Evolutionary conservation across 2,888 invertebrate species (phyloP).

Genomic region (Scaptomyza polygonia): DNA sequence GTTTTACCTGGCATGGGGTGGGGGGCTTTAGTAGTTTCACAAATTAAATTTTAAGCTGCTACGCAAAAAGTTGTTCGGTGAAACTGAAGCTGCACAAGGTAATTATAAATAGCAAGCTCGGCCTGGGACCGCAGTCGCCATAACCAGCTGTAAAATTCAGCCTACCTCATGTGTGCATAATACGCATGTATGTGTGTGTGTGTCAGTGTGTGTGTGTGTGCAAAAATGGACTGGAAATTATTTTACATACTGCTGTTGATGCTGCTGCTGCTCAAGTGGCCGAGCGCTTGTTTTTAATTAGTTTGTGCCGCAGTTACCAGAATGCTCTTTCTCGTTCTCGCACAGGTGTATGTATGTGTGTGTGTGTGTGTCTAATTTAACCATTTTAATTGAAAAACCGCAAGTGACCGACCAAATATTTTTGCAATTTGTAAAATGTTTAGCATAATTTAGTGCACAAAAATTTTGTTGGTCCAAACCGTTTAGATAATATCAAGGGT

Average conservation of each 20-base stretch:
- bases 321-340: constrained; percentile 20
- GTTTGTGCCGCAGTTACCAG: constrained; percentile 66
- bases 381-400: constrained; percentile 73
- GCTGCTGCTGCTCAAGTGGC: constrained; percentile 62
- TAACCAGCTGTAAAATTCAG: constrained; percentile 21
- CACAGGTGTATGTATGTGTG: constrained; percentile 3
- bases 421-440: constrained; percentile 53
- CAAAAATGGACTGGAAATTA: constrained; percentile 45
- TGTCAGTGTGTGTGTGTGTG: constrained; percentile 7
- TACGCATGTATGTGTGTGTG: constrained; percentile 1
- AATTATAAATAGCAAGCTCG: constrained; percentile 70
- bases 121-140: constrained; percentile 51
- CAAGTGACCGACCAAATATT: constrained; percentile 57
- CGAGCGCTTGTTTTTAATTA: constrained; percentile 70
- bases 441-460: constrained; percentile 51
- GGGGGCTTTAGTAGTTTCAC: constrained; percentile 4
- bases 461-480: constrained; percentile 11
- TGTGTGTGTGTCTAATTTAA: constrained; percentile 40
- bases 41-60: constrained; percentile 48
- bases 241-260: constrained; percentile 56
- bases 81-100: constrained; percentile 56
- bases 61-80: constrained; percentile 48
- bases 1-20: too few species aligned
- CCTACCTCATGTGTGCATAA: constrained; percentile 11
- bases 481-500: constrained; percentile 10